A percentile compares a stretch with the other conserved stretches of the same genome.
Evolutionary conservation across 2,888 invertebrate species (phyloP).

Genomic region (Caenorhabditis sp.): DNA sequence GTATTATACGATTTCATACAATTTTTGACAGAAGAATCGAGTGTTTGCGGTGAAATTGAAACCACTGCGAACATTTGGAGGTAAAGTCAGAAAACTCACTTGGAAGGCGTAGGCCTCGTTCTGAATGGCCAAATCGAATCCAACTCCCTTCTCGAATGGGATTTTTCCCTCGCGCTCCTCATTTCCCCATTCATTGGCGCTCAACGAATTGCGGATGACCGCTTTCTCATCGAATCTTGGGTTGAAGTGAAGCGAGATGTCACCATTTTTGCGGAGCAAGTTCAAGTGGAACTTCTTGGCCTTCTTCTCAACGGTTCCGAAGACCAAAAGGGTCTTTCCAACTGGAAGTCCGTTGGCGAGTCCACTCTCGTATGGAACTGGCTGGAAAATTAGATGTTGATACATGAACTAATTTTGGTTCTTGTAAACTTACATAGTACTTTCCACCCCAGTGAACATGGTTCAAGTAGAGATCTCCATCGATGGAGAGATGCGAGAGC

Average conservation of each 20-base stretch:
- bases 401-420: neutral
- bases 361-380: conserved; percentile 68
- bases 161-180: conserved; percentile 70
- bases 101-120: conserved; percentile 70
- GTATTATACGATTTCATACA: too few species aligned
- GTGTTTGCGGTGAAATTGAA: too few species aligned
- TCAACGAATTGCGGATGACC: conserved; percentile 62
- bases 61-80: too few species aligned
- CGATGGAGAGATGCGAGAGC: conserved; percentile 58
- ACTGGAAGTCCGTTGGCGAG: conserved; percentile 66
- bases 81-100: conserved; percentile 31
- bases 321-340: conserved; percentile 68
- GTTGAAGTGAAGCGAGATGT: conserved; percentile 70
- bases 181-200: conserved; percentile 68
- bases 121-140: conserved; percentile 68
- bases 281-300: conserved; percentile 67
- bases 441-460: conserved; percentile 65
- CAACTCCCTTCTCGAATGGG: conserved; percentile 70
- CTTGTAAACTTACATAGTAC: conserved; percentile 53
- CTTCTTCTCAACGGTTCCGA: conserved; percentile 71
- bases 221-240: conserved; percentile 65
- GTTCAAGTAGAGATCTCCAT: conserved; percentile 63
- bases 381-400: conserved; percentile 45
- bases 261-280: conserved; percentile 69
- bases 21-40: too few species aligned